Base-by-base conservation (phyloP, 92 coral and sea anemone species). In the Bergia puertoricense region DNA sequence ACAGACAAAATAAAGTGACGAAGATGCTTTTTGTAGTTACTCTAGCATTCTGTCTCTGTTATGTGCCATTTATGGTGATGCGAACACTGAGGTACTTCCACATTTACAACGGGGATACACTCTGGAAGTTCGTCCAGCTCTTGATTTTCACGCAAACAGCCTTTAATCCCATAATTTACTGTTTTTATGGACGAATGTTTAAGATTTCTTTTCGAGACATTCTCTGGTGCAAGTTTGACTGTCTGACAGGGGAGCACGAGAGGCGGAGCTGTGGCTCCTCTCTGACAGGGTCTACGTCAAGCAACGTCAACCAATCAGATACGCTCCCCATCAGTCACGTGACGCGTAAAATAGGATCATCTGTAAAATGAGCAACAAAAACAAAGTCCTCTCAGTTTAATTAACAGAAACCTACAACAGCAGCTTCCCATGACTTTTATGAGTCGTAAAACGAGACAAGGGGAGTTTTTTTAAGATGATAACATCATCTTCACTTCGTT, bases 111-210 rank as follows among this genome's bases (percentile, higher is more conserved):
- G 91, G 90, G 15, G 92, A 92, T 46, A 75, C 56, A 77, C 39
- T 87, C 6, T 95, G 98, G 96, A 88, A 93, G 23, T 81, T 91
- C 57, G 94, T 90, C 4, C 98, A 95, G 79, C 78, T 95, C n/a
- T 79, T 95, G 93, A 93, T 95, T 30, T 95, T 93, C 79, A 92
- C 93, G 11, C 98, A 95, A 59, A 95, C 98, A 6, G 96, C 94
- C 4, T 93, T 93, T 9, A 95, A 95, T 14, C 98, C 98, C 0
- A 83, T 95, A 51, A 92, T 95, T 56, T 95, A 95, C 51, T 95
- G 98, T 71, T 93, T 95, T 75, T 95, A 92, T 84, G 94, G 96
- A 62, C 90, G 91, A 54, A 93, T 92, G 90, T 93, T 95, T 79
- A 90, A 95, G n/a, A 44, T 82, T 40, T 91, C 95, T 23, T 89